Evolutionary conservation across 2,888 invertebrate species (phyloP).

Genomic region (Amblyjoppa fuscipennis): DNA sequence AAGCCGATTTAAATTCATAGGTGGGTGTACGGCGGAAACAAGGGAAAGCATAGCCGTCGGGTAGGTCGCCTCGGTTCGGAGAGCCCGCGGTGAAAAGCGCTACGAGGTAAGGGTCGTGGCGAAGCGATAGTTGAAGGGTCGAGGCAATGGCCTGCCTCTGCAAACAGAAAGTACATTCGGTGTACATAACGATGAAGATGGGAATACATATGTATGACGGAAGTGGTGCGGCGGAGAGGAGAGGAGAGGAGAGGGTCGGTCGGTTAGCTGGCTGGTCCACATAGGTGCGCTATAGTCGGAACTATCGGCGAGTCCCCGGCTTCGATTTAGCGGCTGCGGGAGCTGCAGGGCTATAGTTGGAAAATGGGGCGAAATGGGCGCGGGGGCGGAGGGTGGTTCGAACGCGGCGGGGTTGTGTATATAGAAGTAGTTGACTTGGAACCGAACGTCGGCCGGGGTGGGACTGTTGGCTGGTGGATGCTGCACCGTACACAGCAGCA

Average conservation of each 20-base stretch:
- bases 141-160: constrained; percentile 67
- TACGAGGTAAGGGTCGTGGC: background rate
- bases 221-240: background rate
- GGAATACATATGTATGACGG: constrained; percentile 58
- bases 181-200: constrained; percentile 51
- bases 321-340: constrained; percentile 48
- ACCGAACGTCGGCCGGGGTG: constrained; percentile 57
- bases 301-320: constrained; percentile 43
- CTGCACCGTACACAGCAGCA: constrained; percentile 46
- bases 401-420: constrained; percentile 17
- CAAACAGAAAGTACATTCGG: constrained; percentile 68
- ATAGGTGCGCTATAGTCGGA: constrained; percentile 18
- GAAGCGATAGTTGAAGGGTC: constrained; percentile 38
- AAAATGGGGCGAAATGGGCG: constrained; percentile 5
- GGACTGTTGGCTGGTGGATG: constrained; percentile 33
- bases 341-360: background rate
- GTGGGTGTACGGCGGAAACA: background rate
- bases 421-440: constrained; percentile 71
- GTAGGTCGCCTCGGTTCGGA: background rate
- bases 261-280: background rate
- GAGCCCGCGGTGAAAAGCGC: constrained; percentile 28
- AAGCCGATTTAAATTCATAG: background rate
- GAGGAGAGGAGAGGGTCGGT: background rate
- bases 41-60: background rate
- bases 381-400: background rate